phyloP scores from a whole-genome alignment of 2,797 vertebrate species.

The Fringilla coelebs region DNA sequence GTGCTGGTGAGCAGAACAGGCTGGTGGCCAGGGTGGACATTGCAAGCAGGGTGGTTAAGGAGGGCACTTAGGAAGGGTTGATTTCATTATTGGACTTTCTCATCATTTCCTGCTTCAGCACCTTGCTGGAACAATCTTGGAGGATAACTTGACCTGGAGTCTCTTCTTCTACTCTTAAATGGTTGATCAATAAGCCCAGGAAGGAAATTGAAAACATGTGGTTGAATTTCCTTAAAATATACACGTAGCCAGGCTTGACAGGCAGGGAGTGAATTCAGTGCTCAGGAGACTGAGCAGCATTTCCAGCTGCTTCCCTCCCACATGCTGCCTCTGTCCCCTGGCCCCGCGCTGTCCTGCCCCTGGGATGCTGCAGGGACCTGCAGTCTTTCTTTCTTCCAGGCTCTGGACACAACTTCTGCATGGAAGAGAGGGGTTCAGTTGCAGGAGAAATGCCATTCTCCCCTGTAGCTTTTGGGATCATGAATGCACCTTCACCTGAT shows the following conservation, averaged over 20 bases:
- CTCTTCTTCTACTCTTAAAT: background rate
- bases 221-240: slow-evolving; percentile 41
- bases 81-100: background rate
- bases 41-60: background rate
- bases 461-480: background rate
- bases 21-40: background rate
- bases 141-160: background rate
- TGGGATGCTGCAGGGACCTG: background rate
- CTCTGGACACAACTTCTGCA: background rate
- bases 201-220: background rate
- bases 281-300: background rate
- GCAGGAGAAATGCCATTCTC: background rate
- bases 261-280: background rate
- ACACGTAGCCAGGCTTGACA: background rate
- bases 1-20: background rate
- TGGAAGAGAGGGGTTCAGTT: background rate
- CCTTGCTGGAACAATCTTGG: background rate
- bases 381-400: background rate
- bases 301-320: background rate
- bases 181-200: background rate
- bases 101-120: background rate
- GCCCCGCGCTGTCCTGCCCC: background rate
- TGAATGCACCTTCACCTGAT: background rate
- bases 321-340: accelerated
- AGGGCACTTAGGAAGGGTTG: background rate